phyloP scores from a whole-genome alignment of 2,113 vertebrate species.

The Gorsachius goisagi region DNA sequence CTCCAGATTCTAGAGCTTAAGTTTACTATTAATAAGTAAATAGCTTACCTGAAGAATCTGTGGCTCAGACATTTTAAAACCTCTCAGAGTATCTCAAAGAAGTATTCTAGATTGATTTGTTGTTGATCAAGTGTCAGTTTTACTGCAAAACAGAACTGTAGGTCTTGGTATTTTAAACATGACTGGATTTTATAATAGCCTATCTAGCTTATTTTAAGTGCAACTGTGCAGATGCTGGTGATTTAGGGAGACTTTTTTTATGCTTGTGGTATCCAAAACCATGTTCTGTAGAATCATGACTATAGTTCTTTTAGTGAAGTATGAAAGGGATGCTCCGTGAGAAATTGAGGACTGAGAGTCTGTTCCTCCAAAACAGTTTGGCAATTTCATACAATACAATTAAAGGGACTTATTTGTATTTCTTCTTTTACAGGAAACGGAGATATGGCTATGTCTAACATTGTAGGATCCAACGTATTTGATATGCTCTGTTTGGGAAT shows the following conservation, averaged over 20 bases:
- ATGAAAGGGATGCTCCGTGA: background rate
- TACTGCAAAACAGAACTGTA: conserved; percentile 32
- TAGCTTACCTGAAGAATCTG: conserved; percentile 40
- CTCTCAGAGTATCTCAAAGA: conserved; percentile 11
- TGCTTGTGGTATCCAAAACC: background rate
- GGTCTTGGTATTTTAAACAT: conserved; percentile 38
- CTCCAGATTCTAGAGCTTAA: background rate
- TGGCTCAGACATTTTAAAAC: conserved; percentile 24
- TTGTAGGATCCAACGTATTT: conserved; percentile 96
- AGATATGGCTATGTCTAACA: conserved; percentile 98
- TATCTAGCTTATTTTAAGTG: conserved; percentile 47
- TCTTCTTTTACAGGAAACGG: conserved; percentile 86
- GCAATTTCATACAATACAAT: background rate
- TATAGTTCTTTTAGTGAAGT: background rate
- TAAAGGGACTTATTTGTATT: background rate
- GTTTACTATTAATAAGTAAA: conserved; percentile 12
- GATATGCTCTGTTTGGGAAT: conserved; percentile 94
- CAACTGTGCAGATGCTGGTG: conserved; percentile 58
- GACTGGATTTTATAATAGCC: conserved; percentile 7
- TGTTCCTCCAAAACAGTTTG: conserved; percentile 45
- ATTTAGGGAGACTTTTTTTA: conserved; percentile 8
- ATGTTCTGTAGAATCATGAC: background rate
- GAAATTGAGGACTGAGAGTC: background rate
- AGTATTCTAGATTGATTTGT: conserved; percentile 48
- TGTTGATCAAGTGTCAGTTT: conserved; percentile 61